Percentiles rank a stretch among this genome's conserved stretches.
Evolutionary conservation across 2,888 invertebrate genomes (phyloP).

Genomic region (Dichetophora obliterata): DNA sequence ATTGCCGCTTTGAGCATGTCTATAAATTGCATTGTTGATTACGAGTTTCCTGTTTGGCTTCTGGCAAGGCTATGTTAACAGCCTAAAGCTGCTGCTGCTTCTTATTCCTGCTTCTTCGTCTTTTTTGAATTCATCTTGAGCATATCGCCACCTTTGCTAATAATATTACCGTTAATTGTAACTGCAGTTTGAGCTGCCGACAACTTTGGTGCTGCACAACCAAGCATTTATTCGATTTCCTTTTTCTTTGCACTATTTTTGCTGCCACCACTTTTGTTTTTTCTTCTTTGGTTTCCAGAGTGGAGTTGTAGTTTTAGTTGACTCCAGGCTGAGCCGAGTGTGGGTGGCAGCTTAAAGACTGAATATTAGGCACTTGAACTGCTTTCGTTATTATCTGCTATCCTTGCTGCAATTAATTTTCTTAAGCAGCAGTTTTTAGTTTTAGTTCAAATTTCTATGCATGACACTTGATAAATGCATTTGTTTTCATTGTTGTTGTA

Average conservation of each 20-base stretch:
- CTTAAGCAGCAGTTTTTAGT: conserved; percentile 36
- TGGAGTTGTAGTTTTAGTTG: not conserved
- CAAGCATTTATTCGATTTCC: not conserved
- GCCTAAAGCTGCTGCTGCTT: conserved; percentile 14
- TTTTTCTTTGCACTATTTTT: not conserved
- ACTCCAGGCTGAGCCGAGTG: not conserved
- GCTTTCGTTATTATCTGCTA: conserved; percentile 1
- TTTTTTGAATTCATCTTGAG: not conserved
- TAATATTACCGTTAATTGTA: conserved; percentile 20
- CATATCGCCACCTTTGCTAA: conserved; percentile 14
- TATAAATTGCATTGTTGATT: conserved; percentile 30
- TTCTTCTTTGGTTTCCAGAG: not conserved
- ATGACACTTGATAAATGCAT: conserved; percentile 33
- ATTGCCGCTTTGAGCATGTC: conserved; percentile 26
- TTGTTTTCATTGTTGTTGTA: conserved; percentile 10
- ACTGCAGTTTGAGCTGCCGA: not conserved
- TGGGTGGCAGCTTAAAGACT: not conserved
- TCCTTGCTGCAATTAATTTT: conserved; percentile 30
- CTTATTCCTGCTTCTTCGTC: not conserved
- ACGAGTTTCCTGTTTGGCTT: conserved; percentile 18
- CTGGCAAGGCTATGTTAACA: conserved; percentile 20
- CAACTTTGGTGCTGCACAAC: not conserved
- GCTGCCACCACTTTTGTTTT: not conserved
- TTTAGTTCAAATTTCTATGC: conserved; percentile 27
- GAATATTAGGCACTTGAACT: not conserved